Percentiles rank a stretch among this genome's conserved stretches.
These are phyloP conservation scores for Cistogaster globosa DNA, from an alignment of 2,888 invertebrate species.

Conservation along the genomic window DNA sequence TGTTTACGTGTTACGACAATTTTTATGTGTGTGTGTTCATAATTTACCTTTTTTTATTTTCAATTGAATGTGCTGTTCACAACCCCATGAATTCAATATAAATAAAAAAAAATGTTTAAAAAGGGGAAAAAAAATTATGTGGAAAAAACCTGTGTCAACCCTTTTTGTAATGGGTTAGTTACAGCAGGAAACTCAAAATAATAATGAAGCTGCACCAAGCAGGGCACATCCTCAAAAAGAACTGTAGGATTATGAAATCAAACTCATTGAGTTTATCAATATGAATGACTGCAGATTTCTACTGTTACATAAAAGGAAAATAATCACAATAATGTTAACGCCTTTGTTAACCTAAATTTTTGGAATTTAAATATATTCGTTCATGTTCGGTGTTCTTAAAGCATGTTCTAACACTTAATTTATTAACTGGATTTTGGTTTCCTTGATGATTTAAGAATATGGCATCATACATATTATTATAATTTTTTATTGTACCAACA, in stretches of 20 bases:
- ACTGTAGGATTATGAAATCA: constrained; percentile 5
- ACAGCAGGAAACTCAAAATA: constrained; percentile 1
- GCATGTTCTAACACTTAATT: too few species aligned
- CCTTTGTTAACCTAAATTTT: constrained; percentile 27
- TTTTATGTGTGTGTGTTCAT: constrained; percentile 17
- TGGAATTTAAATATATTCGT: not conserved
- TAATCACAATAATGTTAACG: constrained; percentile 26
- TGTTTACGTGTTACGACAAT: constrained; percentile 56
- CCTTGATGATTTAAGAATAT: not conserved
- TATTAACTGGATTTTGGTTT: not conserved
- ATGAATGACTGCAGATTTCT: not conserved
- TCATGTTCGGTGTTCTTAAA: not conserved
- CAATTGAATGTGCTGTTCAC: constrained; percentile 49
- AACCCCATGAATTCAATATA: constrained; percentile 55
- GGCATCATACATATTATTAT: too few species aligned
- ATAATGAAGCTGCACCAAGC: not conserved
- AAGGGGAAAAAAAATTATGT: constrained; percentile 24
- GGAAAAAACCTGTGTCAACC: constrained; percentile 57
- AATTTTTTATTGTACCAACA: too few species aligned
- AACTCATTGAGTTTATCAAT: constrained; percentile 22
- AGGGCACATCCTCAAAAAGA: not conserved
- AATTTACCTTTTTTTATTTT: not conserved
- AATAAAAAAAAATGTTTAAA: not conserved
- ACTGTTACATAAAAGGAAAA: constrained; percentile 5
- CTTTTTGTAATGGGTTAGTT: constrained; percentile 36